These are phyloP conservation scores for Lomographa bimaculata DNA, from an alignment of 2,888 invertebrate genomes.

Conservation along the genomic window DNA sequence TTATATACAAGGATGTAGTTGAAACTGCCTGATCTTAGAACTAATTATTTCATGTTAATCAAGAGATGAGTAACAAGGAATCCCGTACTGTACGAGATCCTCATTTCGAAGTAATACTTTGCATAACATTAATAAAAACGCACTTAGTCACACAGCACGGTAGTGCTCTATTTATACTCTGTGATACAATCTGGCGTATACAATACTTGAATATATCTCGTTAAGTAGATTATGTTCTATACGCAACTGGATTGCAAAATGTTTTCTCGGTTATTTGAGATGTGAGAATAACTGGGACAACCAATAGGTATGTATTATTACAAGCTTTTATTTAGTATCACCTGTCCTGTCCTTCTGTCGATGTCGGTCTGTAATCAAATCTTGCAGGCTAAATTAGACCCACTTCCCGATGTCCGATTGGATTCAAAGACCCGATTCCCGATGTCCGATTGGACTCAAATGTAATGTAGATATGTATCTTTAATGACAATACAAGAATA, in stretches of 20 bases:
- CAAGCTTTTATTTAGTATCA: too few species aligned
- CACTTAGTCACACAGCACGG: slow-evolving; percentile 40
- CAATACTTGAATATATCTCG: slow-evolving; percentile 47
- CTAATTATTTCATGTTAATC: slow-evolving; percentile 1
- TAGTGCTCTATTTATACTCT: slow-evolving; percentile 44
- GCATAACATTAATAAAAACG: slow-evolving; percentile 26
- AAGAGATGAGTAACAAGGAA: slow-evolving; percentile 18
- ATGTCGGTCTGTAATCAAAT: too few species aligned
- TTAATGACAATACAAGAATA: too few species aligned
- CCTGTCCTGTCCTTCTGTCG: too few species aligned
- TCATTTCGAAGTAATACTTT: slow-evolving; percentile 8
- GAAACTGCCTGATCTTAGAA: neutral
- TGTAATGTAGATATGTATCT: too few species aligned
- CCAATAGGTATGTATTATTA: too few species aligned
- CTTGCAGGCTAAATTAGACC: too few species aligned
- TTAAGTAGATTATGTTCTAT: slow-evolving; percentile 59
- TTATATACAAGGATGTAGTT: too few species aligned
- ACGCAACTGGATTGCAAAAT: slow-evolving; percentile 41
- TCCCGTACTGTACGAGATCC: slow-evolving; percentile 1
- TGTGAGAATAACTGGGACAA: too few species aligned
- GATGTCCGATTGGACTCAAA: too few species aligned
- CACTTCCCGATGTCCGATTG: too few species aligned
- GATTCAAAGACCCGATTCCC: too few species aligned
- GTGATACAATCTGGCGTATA: slow-evolving; percentile 55
- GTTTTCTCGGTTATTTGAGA: neutral